Evolutionary conservation across 2,797 vertebrate species (phyloP).

Genomic region (Sebastes steindachneri): DNA sequence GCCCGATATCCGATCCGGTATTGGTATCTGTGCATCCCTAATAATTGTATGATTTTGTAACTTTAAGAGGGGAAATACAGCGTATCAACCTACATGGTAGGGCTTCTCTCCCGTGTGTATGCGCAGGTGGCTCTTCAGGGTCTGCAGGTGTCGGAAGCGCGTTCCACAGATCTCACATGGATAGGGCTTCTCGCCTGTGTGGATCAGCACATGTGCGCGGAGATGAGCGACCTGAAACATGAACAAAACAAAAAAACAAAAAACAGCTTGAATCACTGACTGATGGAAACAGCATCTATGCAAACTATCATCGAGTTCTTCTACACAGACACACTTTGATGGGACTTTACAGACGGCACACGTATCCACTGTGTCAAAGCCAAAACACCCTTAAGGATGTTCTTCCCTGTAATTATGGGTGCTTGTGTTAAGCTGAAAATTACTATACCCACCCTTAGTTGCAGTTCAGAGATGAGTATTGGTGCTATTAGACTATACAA

Average conservation of each 20-base stretch:
- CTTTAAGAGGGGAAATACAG: neutral
- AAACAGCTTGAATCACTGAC: neutral
- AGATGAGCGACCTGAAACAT: conserved; percentile 93
- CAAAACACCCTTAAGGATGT: neutral
- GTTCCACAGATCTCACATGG: conserved; percentile 99
- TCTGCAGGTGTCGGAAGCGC: conserved; percentile 97
- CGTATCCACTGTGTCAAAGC: neutral
- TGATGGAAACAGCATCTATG: neutral
- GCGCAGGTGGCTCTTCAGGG: conserved; percentile 97
- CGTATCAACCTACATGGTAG: conserved; percentile 90
- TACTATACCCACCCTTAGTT: neutral
- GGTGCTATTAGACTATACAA: neutral
- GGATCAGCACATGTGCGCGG: conserved; percentile 96
- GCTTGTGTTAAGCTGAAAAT: neutral
- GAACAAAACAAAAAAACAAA: too few species aligned
- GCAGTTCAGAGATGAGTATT: neutral
- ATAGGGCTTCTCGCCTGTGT: conserved; percentile 98
- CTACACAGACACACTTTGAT: neutral
- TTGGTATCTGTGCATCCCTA: too few species aligned
- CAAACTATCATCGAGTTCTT: neutral
- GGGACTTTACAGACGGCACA: neutral
- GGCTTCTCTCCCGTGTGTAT: conserved; percentile 99
- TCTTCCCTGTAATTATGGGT: neutral
- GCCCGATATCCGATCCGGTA: too few species aligned
- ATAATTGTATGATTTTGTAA: neutral